Evolutionary conservation across 2,113 vertebrate species (phyloP).

Genomic region (Capra hircus): DNA sequence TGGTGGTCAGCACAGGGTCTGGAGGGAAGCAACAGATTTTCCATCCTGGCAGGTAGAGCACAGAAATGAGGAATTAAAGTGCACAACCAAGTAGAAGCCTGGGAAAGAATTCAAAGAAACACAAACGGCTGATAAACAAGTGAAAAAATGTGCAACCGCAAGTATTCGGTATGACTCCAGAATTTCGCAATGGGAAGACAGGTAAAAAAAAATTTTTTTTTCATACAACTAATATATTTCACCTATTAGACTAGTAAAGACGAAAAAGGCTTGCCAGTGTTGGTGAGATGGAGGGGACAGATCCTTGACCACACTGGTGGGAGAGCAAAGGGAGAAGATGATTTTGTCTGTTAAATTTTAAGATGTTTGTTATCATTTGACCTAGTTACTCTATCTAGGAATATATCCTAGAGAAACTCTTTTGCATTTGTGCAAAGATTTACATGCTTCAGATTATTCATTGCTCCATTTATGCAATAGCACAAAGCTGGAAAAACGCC

Average conservation of each 20-base stretch:
- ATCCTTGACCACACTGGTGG: background rate
- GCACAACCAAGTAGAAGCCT: background rate
- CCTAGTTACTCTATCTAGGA: background rate
- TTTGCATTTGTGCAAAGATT: slow-evolving; percentile 14
- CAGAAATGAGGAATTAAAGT: background rate
- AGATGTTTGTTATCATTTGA: background rate
- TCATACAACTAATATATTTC: background rate
- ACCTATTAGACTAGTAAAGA: background rate
- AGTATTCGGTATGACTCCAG: background rate
- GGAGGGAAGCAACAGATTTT: background rate
- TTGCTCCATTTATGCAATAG: background rate
- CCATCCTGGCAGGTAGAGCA: background rate
- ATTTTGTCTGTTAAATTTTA: background rate
- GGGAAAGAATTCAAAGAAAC: background rate
- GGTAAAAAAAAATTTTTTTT: background rate
- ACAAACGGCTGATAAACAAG: background rate
- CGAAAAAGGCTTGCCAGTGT: background rate
- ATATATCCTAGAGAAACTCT: slow-evolving; percentile 31
- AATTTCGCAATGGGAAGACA: background rate
- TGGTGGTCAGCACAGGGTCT: background rate
- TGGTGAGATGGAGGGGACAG: background rate
- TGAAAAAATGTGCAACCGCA: background rate
- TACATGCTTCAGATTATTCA: background rate
- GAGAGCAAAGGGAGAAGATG: background rate
- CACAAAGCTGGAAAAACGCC: slow-evolving; percentile 29